Evolutionary conservation across 2,888 invertebrate genomes (phyloP).

Genomic region (Platycnemis pennipes): DNA sequence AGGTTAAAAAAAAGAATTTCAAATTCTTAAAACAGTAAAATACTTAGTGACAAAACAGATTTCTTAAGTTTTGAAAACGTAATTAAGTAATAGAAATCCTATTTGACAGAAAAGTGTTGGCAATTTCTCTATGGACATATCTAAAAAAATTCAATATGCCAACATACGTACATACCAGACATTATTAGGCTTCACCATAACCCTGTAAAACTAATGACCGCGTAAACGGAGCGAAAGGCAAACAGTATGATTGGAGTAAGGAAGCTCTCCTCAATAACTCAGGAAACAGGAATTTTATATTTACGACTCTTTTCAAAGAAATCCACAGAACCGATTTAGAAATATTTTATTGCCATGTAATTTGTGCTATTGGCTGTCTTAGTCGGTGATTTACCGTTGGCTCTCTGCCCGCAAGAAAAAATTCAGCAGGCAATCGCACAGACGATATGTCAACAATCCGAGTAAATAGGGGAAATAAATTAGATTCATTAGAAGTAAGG

Average conservation of each 20-base stretch:
- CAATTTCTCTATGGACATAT: too few relatives aligned
- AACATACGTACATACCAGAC: too few relatives aligned
- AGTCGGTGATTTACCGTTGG: constrained; percentile 36
- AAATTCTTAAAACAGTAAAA: too few relatives aligned
- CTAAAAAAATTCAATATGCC: too few relatives aligned
- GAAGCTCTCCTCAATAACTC: not conserved
- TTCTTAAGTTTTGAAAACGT: too few relatives aligned
- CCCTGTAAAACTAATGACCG: too few relatives aligned
- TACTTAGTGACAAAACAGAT: too few relatives aligned
- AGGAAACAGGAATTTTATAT: not conserved
- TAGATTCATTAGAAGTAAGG: not conserved
- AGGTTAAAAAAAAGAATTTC: too few relatives aligned
- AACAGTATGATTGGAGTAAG: not conserved
- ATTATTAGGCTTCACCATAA: too few relatives aligned
- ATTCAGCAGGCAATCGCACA: not conserved
- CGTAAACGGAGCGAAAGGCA: not conserved
- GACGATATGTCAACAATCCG: not conserved
- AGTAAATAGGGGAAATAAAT: not conserved
- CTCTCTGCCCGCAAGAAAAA: not conserved
- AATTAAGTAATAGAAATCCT: too few relatives aligned
- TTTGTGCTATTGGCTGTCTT: not conserved
- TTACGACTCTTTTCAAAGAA: not conserved
- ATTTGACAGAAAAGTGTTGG: too few relatives aligned
- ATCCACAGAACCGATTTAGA: not conserved
- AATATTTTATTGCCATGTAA: not conserved